Base-by-base conservation (phyloP, 1,140 invertebrate species). In the Tenebrio molitor region DNA sequence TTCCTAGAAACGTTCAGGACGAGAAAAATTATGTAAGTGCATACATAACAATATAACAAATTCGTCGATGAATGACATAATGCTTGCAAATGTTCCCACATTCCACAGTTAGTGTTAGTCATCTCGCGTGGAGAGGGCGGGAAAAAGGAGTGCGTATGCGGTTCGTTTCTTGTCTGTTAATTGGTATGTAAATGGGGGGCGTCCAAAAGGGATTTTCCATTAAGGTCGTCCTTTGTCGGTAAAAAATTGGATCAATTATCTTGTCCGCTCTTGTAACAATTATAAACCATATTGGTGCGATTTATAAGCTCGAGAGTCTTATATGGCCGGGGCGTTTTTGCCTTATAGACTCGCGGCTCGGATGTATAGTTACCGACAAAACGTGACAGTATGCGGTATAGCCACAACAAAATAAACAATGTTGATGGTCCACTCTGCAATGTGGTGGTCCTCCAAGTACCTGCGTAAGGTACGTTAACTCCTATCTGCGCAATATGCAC, bases 361-460 rank as follows among this genome's bases (percentile, higher is more conserved):
- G 63, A 66, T 72, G 53, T 72, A 72, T 72, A 66, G 62, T 65
- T 72, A 66, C 70, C 70, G 70, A 72, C 70, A 72, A 72, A 72
- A 72, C 70, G 70, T 72, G 70, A 72, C 39, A 63, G 62, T 67
- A 72, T 72, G 70, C 70, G 62, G 63, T 72, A 72, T 44, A 72
- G 42, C 53, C 63, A 67, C 25, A 58, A 63, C 70, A 72, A 66
- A 72, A 72, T 72, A 72, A 72, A 69, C 66, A 69, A 69, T 69
- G 66, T 65, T 58, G 50, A 58, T 58, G 50, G 50, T 58, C 64
- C 21, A 66, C 16, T 66, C 17, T 16, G 64, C 64, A 16, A 36
- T 66, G 36, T 42, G 62, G 62, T 65, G 50, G 50, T 58, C 50
- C 50, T 58, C 50, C 8, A 58, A 58, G 50, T 58, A 58, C 50